phyloP scores from a whole-genome alignment of 2,797 vertebrate species.

The Mallotus villosus region DNA sequence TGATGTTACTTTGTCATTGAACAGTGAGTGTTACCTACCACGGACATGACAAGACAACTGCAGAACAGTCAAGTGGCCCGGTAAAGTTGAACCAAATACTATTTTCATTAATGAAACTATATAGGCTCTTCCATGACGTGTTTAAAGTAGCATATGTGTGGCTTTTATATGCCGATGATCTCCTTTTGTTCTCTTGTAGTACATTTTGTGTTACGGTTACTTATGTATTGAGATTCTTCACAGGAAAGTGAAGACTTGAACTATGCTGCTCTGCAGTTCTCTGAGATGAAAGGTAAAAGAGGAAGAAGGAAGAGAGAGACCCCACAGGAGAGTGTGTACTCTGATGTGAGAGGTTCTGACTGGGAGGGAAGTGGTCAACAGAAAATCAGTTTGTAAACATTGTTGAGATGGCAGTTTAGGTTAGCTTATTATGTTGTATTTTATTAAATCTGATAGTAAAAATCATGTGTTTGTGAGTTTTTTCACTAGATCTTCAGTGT shows the following conservation, averaged over 20 bases:
- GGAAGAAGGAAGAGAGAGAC: neutral
- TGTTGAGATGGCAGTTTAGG: too few relatives aligned
- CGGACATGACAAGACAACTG: neutral
- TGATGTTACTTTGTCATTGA: neutral
- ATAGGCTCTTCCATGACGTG: too few relatives aligned
- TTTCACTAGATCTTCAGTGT: too few relatives aligned
- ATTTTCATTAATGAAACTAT: neutral
- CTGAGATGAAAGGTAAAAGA: constrained; percentile 15
- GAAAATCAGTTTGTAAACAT: too few relatives aligned
- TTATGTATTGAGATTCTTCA: neutral
- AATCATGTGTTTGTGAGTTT: too few relatives aligned
- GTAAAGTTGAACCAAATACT: neutral
- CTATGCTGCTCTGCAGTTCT: constrained; percentile 19
- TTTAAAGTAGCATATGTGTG: neutral
- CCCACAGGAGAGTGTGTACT: constrained; percentile 12
- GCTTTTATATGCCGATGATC: too few relatives aligned
- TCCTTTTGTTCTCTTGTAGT: too few relatives aligned
- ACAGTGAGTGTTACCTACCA: constrained; percentile 1
- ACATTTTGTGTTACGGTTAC: neutral
- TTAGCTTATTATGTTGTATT: too few relatives aligned
- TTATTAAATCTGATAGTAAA: too few relatives aligned
- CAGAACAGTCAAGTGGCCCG: neutral
- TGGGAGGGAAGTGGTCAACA: neutral
- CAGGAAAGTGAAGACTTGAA: constrained; percentile 13
- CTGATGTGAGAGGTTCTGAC: neutral